Base-by-base conservation (phyloP, 2,113 vertebrate species). In the Galeopterus variegatus region DNA sequence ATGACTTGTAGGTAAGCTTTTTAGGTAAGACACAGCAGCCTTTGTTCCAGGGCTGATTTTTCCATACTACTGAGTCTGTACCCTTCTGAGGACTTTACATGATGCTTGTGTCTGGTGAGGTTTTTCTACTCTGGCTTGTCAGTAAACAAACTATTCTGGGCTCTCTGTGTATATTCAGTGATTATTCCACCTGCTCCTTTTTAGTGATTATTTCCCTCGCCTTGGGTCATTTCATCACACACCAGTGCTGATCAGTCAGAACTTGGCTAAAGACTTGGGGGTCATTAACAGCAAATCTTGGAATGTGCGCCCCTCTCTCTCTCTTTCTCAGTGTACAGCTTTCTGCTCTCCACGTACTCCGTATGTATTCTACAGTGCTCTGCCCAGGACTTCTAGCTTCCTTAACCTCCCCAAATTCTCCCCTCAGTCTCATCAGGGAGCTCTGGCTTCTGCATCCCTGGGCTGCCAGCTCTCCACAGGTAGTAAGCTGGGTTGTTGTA, bases 301-400 rank as follows among this genome's bases (percentile, higher is more conserved):
- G 33, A 14, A 41, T 41, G 41, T 41, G 50, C 17, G 0, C 15
- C 33, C 11, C 31, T 3, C 3, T 11, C 0, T 50, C 31, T 12
- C 21, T 58, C 28, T 64, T 8, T 18, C 94, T 48, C 17, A 1
- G 8, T 2, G 23, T 18, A 5, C 5, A 58, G 10, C 14, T 14
- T 50, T 90, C 58, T 24, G 75, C 41, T 36, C 41, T 15, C 13
- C 28, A 0, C 6, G 36, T 23, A 15, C 58, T 1, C 64, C 28
- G 1, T 3, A 0, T 3, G 0, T 21, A 3, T 33, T 28, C 58
- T 26, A 31, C 2, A 26, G 54, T 24, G 2, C 58, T 28, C 19
- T 18, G 52, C 6, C 48, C 6, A 17, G 17, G 33, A 41, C 13
- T 21, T 69, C 24, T 36, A 41, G 76, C 76, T 1, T 1, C 56